These are phyloP conservation scores for Drosophila anomalata DNA, from an alignment of 2,888 invertebrate species.

Conservation along the genomic window DNA sequence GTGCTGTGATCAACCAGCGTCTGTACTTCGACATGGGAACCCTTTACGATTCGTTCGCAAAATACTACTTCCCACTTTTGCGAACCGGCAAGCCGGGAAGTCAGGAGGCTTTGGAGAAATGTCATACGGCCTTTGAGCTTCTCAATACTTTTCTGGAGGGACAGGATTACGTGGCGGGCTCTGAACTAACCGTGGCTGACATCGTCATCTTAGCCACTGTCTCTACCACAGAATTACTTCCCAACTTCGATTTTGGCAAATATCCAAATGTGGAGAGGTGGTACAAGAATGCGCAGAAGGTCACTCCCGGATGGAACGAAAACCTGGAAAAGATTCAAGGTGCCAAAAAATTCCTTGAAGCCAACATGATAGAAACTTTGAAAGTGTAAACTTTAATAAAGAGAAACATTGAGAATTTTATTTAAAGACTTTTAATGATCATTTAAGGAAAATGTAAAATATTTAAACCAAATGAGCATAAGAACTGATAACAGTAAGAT, in stretches of 20 bases:
- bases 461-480: background rate
- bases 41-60: constrained; percentile 88
- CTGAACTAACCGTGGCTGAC: constrained; percentile 90
- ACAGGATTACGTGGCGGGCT: constrained; percentile 89
- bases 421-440: background rate
- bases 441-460: background rate
- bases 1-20: constrained; percentile 90
- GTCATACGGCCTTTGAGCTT: constrained; percentile 86
- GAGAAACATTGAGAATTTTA: background rate
- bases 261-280: constrained; percentile 88
- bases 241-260: constrained; percentile 87
- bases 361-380: background rate
- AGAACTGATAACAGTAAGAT: background rate
- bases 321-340: constrained; percentile 85
- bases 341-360: constrained; percentile 82
- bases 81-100: constrained; percentile 27
- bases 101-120: constrained; percentile 10
- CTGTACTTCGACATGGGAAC: constrained; percentile 91
- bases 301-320: constrained; percentile 86
- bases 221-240: constrained; percentile 87
- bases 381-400: background rate
- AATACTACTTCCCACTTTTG: constrained; percentile 84
- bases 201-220: constrained; percentile 88
- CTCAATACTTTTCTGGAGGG: constrained; percentile 89
- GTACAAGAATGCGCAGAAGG: constrained; percentile 85